Base-by-base conservation (phyloP, 2,888 invertebrate genomes). In the Noctua janthina region DNA sequence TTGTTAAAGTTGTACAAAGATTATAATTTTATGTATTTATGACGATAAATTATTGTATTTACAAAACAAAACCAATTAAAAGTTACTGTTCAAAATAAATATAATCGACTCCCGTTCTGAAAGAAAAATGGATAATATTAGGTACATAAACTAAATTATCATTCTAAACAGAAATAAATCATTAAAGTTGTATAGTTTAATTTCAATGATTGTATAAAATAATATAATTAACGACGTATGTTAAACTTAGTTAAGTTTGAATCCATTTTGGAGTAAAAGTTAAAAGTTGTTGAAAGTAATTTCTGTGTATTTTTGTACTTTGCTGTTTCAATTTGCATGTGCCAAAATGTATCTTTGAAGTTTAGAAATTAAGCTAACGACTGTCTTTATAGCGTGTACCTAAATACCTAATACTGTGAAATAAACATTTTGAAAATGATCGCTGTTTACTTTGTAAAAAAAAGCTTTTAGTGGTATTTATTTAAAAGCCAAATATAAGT, bases 251-350 rank as follows among this genome's bases (percentile, higher is more conserved):
- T 87, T 87, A 87, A 51, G 92, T 87, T 83, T 83, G 77, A 85
- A 74, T 74, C 51, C 67, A 56, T 69, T n/a, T 20, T 68, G 72
- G 23, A 74, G 29, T 76, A 76, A 87, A 17, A 76, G 43, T 77
- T 78, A 70, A 82, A 82, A 78, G 75, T 87, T 84, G 82, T 87
- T 79, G 76, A 87, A 82, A 84, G 51, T 86, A 77, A 82, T 84
- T 77, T 85, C 80, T 80, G 81, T 86, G 91, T 91, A 91, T 91
- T 91, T 91, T 91, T 91, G 86, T 91, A 91, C 87, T 87, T 86
- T 82, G 78, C 77, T 84, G 87, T 85, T 85, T 69, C 67, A 78
- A 69, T 81, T 82, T 79, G 79, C 83, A 85, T 88, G 92, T 92
- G 92, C 92, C 92, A 92, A 92, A 68, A 91, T 85, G 74, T 85